Percentiles rank a stretch among this genome's conserved stretches.
Conservation (phyloP, 2,888 invertebrate genomes). For the Nephrotoma guestfalica region DNA sequence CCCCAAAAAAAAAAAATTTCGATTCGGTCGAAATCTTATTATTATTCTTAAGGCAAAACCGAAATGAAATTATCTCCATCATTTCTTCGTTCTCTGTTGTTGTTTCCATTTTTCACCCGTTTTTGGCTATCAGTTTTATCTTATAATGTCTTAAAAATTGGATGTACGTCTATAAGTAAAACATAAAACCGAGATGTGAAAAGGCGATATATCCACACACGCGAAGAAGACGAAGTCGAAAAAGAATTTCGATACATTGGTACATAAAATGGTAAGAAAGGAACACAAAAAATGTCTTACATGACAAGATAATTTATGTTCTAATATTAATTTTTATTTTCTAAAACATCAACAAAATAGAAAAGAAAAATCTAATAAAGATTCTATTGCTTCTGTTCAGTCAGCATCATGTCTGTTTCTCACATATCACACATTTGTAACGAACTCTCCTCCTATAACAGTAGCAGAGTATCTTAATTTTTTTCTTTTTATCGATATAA, state of each 20-base stretch:
- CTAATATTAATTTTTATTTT: background rate
- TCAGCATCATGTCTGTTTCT: background rate
- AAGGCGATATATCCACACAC: no score
- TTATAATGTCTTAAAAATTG: background rate
- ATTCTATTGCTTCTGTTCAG: background rate
- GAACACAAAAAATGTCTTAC: background rate
- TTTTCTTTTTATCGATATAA: background rate
- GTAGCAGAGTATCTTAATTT: background rate
- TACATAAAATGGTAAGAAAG: background rate
- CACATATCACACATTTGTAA: background rate
- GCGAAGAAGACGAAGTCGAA: background rate
- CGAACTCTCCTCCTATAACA: background rate
- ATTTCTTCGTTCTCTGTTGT: background rate
- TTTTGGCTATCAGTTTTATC: background rate
- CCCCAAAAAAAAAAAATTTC: background rate
- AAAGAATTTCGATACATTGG: background rate
- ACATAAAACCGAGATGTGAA: no score
- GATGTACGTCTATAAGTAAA: background rate
- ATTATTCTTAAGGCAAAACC: background rate
- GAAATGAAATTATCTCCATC: background rate
- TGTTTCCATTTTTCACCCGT: background rate
- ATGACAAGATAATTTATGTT: background rate
- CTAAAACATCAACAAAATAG: background rate
- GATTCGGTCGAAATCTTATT: background rate
- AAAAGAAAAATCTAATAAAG: background rate